phyloP scores from a whole-genome alignment of 2,888 invertebrate species.

The Napeogenes inachia region DNA sequence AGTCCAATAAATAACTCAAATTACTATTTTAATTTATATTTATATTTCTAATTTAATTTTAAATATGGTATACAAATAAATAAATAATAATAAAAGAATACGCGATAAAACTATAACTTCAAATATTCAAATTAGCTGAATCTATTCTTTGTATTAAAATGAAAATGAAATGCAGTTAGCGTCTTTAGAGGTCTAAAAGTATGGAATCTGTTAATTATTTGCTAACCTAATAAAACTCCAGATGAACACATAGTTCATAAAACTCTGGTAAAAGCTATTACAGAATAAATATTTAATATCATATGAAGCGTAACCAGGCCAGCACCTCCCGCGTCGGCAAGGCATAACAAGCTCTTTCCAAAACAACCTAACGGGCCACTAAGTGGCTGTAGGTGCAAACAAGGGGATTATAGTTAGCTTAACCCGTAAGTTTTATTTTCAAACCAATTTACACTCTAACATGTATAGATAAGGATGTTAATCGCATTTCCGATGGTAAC shows the following conservation, averaged over 20 bases:
- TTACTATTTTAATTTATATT: no score
- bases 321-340: conserved; percentile 26
- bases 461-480: neutral
- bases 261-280: conserved; percentile 1
- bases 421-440: conserved; percentile 17
- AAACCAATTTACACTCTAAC: neutral
- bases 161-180: no score
- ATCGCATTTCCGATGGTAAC: conserved; percentile 10
- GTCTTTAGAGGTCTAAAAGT: no score
- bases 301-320: conserved; percentile 16
- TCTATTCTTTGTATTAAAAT: no score
- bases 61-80: no score
- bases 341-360: conserved; percentile 23
- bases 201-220: no score
- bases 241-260: neutral
- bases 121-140: no score
- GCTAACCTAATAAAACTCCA: no score
- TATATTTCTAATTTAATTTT: no score
- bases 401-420: conserved; percentile 31
- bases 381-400: conserved; percentile 43
- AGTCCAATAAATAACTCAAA: no score
- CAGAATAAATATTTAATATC: conserved; percentile 4
- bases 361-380: conserved; percentile 39
- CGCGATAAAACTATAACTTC: no score
- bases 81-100: no score